These are phyloP conservation scores for Bradypus variegatus DNA, from an alignment of 2,797 vertebrate genomes.

Conservation along the genomic window DNA sequence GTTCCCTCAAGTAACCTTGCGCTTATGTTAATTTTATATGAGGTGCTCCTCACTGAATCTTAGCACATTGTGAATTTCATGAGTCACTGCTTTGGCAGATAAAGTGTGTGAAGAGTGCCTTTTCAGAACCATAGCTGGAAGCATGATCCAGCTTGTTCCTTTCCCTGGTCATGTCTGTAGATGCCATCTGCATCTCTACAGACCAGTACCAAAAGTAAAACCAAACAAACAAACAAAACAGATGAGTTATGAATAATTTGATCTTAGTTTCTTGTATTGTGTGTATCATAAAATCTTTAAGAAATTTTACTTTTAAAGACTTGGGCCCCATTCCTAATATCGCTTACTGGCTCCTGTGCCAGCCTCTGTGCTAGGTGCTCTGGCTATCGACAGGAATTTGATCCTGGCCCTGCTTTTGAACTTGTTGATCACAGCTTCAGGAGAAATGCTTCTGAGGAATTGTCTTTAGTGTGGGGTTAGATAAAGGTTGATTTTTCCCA, in stretches of 20 bases:
- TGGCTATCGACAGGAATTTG: neutral
- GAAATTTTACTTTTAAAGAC: neutral
- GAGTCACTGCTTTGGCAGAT: conserved; percentile 56
- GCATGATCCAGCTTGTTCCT: neutral
- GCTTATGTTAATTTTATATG: conserved; percentile 64
- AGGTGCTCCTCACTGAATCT: conserved; percentile 59
- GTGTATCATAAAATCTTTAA: neutral
- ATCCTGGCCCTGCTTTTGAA: neutral
- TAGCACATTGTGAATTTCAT: conserved; percentile 61
- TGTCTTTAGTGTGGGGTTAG: neutral
- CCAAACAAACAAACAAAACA: neutral
- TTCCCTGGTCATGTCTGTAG: neutral
- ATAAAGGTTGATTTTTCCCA: neutral
- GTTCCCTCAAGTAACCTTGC: conserved; percentile 63
- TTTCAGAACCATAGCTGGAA: conserved; percentile 27
- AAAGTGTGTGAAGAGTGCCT: conserved; percentile 47
- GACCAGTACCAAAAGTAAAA: neutral
- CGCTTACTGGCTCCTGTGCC: neutral
- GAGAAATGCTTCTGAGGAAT: conserved; percentile 30
- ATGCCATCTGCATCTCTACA: neutral
- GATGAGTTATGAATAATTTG: neutral
- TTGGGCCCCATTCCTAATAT: neutral
- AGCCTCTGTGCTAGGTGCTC: neutral
- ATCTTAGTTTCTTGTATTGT: neutral
- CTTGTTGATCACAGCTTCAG: neutral